Conservation (phyloP, 2,797 vertebrate genomes). For the Macrochelys suwanniensis region DNA sequence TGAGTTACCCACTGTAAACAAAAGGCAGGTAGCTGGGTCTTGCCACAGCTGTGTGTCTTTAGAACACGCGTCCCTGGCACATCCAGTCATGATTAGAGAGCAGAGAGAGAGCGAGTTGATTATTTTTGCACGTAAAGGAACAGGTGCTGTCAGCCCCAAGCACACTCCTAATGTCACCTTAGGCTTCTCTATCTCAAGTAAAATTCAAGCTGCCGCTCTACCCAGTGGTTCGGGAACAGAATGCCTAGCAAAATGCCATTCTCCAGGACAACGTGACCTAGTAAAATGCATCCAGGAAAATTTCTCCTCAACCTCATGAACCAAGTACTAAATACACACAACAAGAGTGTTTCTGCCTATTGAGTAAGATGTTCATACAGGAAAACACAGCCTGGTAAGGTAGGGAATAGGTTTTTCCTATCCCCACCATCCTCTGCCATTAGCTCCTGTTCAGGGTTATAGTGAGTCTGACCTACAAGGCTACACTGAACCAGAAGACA, state of each 20-base stretch:
- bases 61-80: background rate
- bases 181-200: background rate
- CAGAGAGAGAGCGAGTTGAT: background rate
- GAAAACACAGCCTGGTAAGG: background rate
- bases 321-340: background rate
- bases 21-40: background rate
- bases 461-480: background rate
- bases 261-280: background rate
- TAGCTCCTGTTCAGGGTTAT: background rate
- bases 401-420: background rate
- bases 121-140: fast-evolving
- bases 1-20: slow-evolving; percentile 20
- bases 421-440: background rate
- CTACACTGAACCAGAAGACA: background rate
- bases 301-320: fast-evolving
- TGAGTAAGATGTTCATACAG: background rate
- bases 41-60: background rate
- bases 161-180: fast-evolving
- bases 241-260: background rate
- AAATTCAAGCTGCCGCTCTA: fast-evolving
- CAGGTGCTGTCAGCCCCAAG: fast-evolving
- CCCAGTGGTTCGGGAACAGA: fast-evolving
- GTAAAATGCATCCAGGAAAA: fast-evolving
- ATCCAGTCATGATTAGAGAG: background rate
- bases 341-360: background rate